phyloP scores from a whole-genome alignment of 92 coral and sea anemone species.

The Umimayanthus kanabou region DNA sequence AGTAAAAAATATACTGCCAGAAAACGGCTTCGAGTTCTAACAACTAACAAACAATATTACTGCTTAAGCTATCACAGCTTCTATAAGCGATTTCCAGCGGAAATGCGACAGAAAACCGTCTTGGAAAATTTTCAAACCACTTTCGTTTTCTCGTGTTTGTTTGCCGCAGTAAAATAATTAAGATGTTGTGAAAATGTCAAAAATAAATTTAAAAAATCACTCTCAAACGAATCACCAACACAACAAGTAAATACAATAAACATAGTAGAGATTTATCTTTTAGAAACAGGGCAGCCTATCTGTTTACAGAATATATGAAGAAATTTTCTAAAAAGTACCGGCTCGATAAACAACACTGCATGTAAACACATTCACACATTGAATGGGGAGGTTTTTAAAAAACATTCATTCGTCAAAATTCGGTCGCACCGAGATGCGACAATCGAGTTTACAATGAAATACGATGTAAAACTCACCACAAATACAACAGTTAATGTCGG shows the following conservation, averaged over 20 bases:
- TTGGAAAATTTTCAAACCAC: constrained; percentile 5
- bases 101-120: constrained; percentile 2
- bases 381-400: constrained; percentile 48
- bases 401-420: constrained; percentile 25
- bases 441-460: background rate
- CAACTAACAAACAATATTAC: background rate
- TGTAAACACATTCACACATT: constrained; percentile 59
- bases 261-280: constrained; percentile 2
- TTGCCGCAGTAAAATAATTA: constrained; percentile 82
- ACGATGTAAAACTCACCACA: constrained; percentile 78
- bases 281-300: background rate
- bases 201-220: constrained; percentile 70
- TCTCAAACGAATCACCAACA: constrained; percentile 31
- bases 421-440: constrained; percentile 13
- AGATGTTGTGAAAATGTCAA: constrained; percentile 54
- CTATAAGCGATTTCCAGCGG: constrained; percentile 18
- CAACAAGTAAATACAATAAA: constrained; percentile 41
- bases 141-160: constrained; percentile 60
- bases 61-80: constrained; percentile 6
- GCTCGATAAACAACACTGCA: constrained; percentile 23
- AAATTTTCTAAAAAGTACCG: constrained; percentile 25
- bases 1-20: constrained; percentile 17
- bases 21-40: background rate
- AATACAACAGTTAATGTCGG: constrained; percentile 96
- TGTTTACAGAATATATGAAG: background rate